These are phyloP conservation scores for Papilio dardanus DNA, from an alignment of 1,140 invertebrate genomes.

Conservation along the genomic window DNA sequence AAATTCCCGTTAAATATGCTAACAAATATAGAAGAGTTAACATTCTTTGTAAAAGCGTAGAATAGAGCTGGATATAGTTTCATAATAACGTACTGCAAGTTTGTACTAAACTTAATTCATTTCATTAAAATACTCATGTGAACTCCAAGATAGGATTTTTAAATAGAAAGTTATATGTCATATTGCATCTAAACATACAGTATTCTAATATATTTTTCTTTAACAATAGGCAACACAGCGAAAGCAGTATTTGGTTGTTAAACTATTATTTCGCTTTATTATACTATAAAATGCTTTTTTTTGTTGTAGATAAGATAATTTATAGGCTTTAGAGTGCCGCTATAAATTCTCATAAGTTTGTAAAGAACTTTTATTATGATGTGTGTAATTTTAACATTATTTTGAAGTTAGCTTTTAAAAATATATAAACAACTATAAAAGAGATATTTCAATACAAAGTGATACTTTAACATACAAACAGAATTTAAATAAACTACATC, in stretches of 20 bases:
- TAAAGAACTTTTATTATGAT: slow-evolving; percentile 28
- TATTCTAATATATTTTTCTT: not conserved
- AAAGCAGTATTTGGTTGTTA: slow-evolving; percentile 17
- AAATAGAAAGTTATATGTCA: too few relatives aligned
- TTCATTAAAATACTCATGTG: too few relatives aligned
- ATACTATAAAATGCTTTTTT: slow-evolving; percentile 25
- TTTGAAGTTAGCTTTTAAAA: not conserved
- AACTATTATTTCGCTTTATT: slow-evolving; percentile 33
- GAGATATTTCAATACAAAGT: not conserved
- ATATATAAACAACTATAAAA: not conserved
- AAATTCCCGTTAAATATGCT: too few relatives aligned
- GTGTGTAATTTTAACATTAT: slow-evolving; percentile 13
- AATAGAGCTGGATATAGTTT: too few relatives aligned
- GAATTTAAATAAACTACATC: too few relatives aligned
- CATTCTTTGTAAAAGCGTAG: too few relatives aligned
- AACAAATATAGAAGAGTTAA: too few relatives aligned
- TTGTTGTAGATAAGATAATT: slow-evolving; percentile 21
- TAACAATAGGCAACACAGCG: not conserved
- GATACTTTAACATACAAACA: not conserved
- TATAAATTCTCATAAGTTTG: slow-evolving; percentile 28
- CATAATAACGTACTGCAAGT: too few relatives aligned
- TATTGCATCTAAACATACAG: too few relatives aligned
- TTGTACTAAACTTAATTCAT: too few relatives aligned
- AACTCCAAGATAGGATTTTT: too few relatives aligned
- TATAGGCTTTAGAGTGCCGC: slow-evolving; percentile 27